Percentiles rank a stretch among this genome's conserved stretches.
Conservation (phyloP, 2,797 vertebrate species). For the Coranthus polyacanthus region DNA sequence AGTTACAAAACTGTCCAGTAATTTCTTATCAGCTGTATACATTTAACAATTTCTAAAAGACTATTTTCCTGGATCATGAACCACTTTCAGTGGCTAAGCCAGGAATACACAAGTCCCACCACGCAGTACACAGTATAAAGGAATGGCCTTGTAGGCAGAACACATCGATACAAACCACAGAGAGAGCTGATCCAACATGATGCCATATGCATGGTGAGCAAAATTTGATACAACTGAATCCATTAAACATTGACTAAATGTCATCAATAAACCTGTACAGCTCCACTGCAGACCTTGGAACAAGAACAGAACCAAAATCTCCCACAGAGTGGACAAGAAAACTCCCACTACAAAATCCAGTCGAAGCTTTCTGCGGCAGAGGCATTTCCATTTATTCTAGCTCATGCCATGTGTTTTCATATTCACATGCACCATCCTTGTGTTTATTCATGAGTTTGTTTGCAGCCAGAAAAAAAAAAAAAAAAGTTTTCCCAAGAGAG, state of each 20-base stretch:
- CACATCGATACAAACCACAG: slow-evolving; percentile 58
- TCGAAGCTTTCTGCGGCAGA: slow-evolving; percentile 6
- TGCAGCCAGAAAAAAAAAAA: slow-evolving; percentile 36
- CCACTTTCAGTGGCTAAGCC: slow-evolving; percentile 22
- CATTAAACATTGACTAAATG: slow-evolving; percentile 68
- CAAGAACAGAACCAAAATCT: slow-evolving; percentile 29
- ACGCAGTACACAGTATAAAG: slow-evolving; percentile 16
- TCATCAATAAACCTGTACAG: slow-evolving; percentile 61
- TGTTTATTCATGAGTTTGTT: slow-evolving; percentile 71
- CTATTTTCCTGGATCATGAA: slow-evolving; percentile 2
- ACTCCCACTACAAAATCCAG: slow-evolving; percentile 5
- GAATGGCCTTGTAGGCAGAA: slow-evolving; percentile 48
- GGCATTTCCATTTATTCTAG: slow-evolving; percentile 19
- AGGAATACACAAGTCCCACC: slow-evolving; percentile 23
- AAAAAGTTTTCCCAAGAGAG: slow-evolving; percentile 35
- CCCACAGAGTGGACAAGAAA: not conserved
- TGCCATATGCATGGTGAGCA: slow-evolving; percentile 65
- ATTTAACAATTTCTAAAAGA: not conserved
- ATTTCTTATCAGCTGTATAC: not conserved
- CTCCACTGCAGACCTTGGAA: slow-evolving; percentile 28
- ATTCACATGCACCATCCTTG: slow-evolving; percentile 55
- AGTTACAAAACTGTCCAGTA: not conserved
- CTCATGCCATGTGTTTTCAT: slow-evolving; percentile 51
- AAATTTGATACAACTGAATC: slow-evolving; percentile 72
- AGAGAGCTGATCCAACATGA: slow-evolving; percentile 67